Base-by-base conservation (phyloP, 2,888 invertebrate species). In the Mamestra brassicae region DNA sequence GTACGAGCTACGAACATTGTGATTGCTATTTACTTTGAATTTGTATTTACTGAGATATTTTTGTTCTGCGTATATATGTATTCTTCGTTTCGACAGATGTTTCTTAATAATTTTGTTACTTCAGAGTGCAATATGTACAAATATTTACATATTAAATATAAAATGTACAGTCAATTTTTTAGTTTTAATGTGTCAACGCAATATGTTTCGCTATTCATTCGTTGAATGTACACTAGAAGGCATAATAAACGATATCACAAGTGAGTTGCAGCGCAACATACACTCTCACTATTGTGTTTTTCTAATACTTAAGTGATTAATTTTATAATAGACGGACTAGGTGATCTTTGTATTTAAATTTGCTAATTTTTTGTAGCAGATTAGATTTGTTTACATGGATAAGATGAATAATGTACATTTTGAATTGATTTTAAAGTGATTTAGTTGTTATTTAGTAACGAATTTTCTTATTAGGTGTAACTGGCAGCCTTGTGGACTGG, bases 111-210 rank as follows among this genome's bases (percentile, higher is more conserved):
- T 94, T 92, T 96, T 95, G 95, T 96, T 96, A 96, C 94, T 96
- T 96, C 96, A 97, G 97, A 97, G 97, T 97, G 97, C 97, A 97
- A 97, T 97, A 97, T 97, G 97, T 97, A 97, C 97, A 97, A 97
- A 97, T 97, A 97, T 97, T 97, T 96, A 96, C 96, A 96, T 95
- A 93, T 93, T 91, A 97, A 95, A 94, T 95, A 95, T 95, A 93
- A 94, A 93, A 90, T 96, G 96, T 96, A 96, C 96, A 96, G 96
- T 96, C 92, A 95, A 91, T 93, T 96, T 95, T 90, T 96, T 96
- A 96, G 95, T 95, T 96, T 94, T 96, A 95, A 95, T 95, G 90
- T 93, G 94, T 95, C 95, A 94, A 95, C 95, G 96, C 95, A 95
- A 96, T 96, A 95, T 91, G 88, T 90, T 92, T 94, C 93, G 92